Conservation (phyloP, 2,113 vertebrate species). For the Setophaga petechia region DNA sequence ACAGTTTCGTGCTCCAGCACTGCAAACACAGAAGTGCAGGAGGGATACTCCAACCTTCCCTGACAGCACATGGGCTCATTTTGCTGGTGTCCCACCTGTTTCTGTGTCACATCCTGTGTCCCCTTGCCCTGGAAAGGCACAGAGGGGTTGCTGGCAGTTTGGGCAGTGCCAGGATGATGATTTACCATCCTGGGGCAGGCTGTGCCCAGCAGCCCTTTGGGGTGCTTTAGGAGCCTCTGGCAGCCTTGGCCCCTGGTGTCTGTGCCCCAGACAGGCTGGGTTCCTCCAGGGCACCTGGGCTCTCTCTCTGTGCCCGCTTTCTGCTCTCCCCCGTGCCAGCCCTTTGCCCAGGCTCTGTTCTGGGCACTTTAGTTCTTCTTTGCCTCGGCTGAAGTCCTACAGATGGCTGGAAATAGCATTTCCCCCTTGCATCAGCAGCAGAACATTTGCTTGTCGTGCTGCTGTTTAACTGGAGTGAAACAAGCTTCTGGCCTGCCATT, state of each 20-base stretch:
- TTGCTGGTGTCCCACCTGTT: background rate
- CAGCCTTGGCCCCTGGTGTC: background rate
- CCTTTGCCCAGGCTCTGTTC: background rate
- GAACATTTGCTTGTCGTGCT: constrained; percentile 1
- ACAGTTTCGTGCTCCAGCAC: background rate
- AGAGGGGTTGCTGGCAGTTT: background rate
- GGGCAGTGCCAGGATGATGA: background rate
- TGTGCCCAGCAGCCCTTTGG: background rate
- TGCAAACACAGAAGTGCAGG: background rate
- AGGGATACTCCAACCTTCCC: background rate
- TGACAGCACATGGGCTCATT: background rate
- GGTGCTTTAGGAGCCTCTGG: background rate
- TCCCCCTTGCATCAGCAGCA: background rate
- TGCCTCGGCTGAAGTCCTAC: background rate
- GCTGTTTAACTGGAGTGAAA: background rate
- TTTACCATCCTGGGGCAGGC: background rate
- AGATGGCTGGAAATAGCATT: background rate
- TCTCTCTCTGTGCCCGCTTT: background rate
- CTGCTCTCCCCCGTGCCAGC: background rate
- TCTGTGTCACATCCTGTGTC: background rate
- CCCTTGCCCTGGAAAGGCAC: background rate
- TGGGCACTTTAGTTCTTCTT: background rate
- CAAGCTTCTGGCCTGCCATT: background rate
- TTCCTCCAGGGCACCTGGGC: background rate
- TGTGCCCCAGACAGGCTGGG: background rate